A percentile compares a stretch with the other conserved stretches of the same genome.
Conservation (phyloP, 2,888 invertebrate species). For the Rhagophthalmus giganteus region DNA sequence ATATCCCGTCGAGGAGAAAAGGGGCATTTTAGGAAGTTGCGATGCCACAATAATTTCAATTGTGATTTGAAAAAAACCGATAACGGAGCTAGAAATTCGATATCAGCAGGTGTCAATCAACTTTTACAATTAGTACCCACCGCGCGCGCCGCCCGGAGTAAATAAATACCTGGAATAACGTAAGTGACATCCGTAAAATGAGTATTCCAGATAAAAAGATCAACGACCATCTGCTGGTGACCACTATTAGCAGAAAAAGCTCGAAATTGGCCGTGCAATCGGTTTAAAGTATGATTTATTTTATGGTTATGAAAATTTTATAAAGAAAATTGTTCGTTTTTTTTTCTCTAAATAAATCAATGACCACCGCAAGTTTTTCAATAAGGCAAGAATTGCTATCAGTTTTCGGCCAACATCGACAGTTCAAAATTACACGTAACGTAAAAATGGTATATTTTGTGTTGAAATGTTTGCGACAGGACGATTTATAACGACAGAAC, state of each 20-base stretch:
- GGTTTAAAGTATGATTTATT: slow-evolving; percentile 18
- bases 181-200: no score
- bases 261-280: slow-evolving; percentile 6
- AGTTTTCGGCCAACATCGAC: slow-evolving; percentile 9
- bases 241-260: slow-evolving; percentile 4
- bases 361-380: slow-evolving; percentile 1
- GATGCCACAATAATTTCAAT: no score
- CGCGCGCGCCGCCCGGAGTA: no score
- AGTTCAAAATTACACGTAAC: slow-evolving; percentile 20
- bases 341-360: slow-evolving; percentile 15
- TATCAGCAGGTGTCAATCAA: no score
- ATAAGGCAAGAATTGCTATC: slow-evolving; percentile 5
- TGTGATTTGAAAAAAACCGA: no score
- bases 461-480: slow-evolving; percentile 32
- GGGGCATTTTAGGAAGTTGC: no score
- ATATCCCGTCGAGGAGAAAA: no score
- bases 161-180: no score
- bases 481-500: slow-evolving; percentile 32
- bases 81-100: no score
- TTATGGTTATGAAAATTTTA: slow-evolving; percentile 15
- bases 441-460: slow-evolving; percentile 15
- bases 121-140: no score
- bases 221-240: background rate
- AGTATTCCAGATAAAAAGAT: background rate
- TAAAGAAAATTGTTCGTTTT: slow-evolving; percentile 5